phyloP scores from a whole-genome alignment of 2,797 vertebrate species.

The Schizopygopsis pylzovi region DNA sequence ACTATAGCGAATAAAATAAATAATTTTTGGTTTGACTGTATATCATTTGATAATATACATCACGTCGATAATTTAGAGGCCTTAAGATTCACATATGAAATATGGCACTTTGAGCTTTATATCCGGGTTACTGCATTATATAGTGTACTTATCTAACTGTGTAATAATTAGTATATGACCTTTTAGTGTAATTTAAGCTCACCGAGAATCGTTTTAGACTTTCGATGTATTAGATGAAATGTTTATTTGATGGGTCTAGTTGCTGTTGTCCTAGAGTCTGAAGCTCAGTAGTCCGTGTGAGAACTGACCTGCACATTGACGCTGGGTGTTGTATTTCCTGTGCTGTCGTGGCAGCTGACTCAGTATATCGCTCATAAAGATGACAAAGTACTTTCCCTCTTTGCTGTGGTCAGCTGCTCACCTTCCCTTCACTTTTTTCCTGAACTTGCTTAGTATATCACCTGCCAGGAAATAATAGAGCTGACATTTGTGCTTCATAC shows the following conservation, averaged over 20 bases:
- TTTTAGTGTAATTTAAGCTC: background rate
- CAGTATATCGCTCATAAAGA: conserved; percentile 10
- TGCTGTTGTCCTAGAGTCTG: background rate
- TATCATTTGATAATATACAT: no score
- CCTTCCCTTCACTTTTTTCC: background rate
- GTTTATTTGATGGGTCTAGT: background rate
- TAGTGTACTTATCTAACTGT: background rate
- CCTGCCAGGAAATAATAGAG: background rate
- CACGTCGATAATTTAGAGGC: no score
- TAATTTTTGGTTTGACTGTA: no score
- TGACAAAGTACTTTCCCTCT: conserved; percentile 25
- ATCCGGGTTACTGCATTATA: background rate
- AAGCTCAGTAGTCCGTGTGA: background rate
- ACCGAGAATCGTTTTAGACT: background rate
- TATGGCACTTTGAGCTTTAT: no score
- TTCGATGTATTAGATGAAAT: background rate
- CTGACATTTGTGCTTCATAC: background rate
- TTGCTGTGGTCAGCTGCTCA: conserved; percentile 11
- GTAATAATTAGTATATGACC: background rate
- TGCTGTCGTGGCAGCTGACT: conserved; percentile 49
- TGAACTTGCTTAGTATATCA: background rate
- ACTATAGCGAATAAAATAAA: no score
- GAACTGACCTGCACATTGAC: background rate
- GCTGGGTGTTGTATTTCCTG: conserved; percentile 53
- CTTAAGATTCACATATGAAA: no score